phyloP scores from a whole-genome alignment of 2,797 vertebrate species.

The Gallinago stenura region DNA sequence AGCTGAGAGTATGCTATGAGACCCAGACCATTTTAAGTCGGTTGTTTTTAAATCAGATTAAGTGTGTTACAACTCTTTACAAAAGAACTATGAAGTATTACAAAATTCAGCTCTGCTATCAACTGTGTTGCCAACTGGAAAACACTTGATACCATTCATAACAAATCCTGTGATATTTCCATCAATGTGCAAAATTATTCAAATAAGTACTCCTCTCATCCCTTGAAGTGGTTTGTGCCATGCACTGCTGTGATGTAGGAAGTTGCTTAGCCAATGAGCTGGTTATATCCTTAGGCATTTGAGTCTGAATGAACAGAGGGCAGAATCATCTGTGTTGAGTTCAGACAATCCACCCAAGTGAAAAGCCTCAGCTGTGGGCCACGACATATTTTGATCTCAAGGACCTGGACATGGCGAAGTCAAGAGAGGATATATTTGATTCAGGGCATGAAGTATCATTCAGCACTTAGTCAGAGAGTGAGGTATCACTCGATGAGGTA shows the following conservation, averaged over 20 bases:
- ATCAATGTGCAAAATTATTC: neutral
- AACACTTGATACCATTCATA: slow-evolving; percentile 10
- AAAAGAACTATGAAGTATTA: neutral
- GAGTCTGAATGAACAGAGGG: slow-evolving; percentile 48
- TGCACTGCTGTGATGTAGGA: neutral
- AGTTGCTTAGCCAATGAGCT: neutral
- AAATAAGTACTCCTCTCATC: neutral
- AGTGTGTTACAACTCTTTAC: neutral
- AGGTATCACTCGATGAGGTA: neutral
- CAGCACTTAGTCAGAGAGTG: neutral
- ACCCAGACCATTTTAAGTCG: neutral
- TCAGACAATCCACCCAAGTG: neutral
- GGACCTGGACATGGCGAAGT: neutral
- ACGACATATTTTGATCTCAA: neutral
- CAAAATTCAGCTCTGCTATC: neutral
- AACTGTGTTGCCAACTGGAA: neutral
- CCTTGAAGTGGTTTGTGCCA: slow-evolving; percentile 30
- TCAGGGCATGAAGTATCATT: neutral
- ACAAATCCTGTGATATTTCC: slow-evolving; percentile 23
- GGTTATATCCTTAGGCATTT: slow-evolving; percentile 11
- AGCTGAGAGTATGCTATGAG: neutral
- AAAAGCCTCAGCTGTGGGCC: neutral
- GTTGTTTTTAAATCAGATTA: neutral
- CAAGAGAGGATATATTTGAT: neutral
- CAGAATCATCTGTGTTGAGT: neutral